Evolutionary conservation across 2,113 vertebrate genomes (phyloP), one percentile per base, ranked within the genome.

Genomic region (Melanotaenia duboulayi): DNA sequence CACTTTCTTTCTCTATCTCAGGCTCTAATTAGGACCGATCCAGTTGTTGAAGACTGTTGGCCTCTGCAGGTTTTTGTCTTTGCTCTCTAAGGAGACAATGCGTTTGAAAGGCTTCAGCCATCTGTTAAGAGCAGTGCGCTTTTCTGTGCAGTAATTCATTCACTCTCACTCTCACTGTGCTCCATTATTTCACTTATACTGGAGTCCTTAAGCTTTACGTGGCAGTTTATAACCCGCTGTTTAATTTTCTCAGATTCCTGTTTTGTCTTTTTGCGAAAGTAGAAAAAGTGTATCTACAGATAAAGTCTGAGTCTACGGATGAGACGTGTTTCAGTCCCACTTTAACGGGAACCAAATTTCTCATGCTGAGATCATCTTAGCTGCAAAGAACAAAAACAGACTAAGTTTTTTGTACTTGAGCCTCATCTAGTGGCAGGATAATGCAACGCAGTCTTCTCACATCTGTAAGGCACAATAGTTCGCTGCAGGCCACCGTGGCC

Each of bases 371-470:
- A 16, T 60, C 3, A n/a, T 52, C 35, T 60, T 14, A 64, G 4
- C 23, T 46, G 17, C 9, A 32, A 19, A 46, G 6, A 49, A 3
- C 4, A 22, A n/a, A 23, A 74, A 19, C 6, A 25, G 40, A 28
- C 2, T 2, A 20, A 9, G 68, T 64, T 65, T 54, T 35, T 16
- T 64, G 76, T 68, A 59, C 39, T 81, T 28, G 71, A 40, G 79
- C 76, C 66, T 51, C 79, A 85, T 82, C 85, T 85, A 77, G 83
- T 52, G 82, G 82, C 22, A 22, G 40, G 35, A 44, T 32, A 40
- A 19, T 7, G 76, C 42, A 84, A 1, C 56, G 59, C 74, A 67
- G 24, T 4, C n/a, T n/a, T 60, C n/a, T 14, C 76, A 73, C 80
- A 84, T 88, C 81, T 87, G 83, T 76, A 78, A 37, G 44, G 20